Conservation (phyloP, 2,797 vertebrate genomes). For the Antennarius maculatus region DNA sequence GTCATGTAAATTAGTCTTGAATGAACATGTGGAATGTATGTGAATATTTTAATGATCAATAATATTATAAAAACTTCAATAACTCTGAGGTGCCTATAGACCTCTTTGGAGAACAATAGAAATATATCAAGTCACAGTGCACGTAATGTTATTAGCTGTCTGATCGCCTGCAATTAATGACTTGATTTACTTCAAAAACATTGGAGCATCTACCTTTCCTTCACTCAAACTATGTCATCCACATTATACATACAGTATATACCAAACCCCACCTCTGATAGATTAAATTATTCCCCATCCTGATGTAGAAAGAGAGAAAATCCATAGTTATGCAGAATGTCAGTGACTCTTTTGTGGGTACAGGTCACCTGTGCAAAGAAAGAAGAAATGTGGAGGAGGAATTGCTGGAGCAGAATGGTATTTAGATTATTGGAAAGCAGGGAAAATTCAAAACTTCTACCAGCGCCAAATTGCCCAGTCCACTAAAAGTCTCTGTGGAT, state of each 20-base stretch:
- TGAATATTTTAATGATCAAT: too few species aligned
- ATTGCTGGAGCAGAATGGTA: constrained; percentile 52
- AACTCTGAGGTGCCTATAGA: too few species aligned
- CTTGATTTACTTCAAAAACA: not conserved
- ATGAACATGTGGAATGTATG: too few species aligned
- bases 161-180: constrained; percentile 19
- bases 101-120: not conserved
- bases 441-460: constrained; percentile 62
- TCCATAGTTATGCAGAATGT: constrained; percentile 5
- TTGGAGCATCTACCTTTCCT: not conserved
- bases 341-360: constrained; percentile 18
- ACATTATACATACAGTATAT: not conserved
- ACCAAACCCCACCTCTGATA: not conserved
- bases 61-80: too few species aligned
- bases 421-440: constrained; percentile 66
- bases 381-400: constrained; percentile 36
- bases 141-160: too few species aligned
- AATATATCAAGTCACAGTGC: not conserved
- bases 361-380: constrained; percentile 35
- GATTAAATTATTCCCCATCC: not conserved
- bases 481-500: constrained; percentile 70
- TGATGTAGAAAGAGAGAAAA: not conserved
- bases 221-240: not conserved
- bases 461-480: constrained; percentile 65
- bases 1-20: too few species aligned